Evolutionary conservation across 2,797 vertebrate genomes (phyloP).

Genomic region (Dromococcyx pavoninus): DNA sequence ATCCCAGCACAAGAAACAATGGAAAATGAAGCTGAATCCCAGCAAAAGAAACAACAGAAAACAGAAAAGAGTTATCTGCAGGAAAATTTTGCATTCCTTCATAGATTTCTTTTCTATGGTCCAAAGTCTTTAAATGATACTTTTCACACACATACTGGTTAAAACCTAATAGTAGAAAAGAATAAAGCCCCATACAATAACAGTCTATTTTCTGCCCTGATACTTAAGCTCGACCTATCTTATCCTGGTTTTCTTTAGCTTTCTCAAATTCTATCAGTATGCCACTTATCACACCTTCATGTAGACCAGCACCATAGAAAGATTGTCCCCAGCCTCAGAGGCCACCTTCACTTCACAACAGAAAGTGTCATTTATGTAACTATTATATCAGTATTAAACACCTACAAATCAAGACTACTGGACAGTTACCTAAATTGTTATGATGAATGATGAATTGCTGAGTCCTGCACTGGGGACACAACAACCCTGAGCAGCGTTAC

Average conservation of each 20-base stretch:
- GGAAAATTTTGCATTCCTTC: background rate
- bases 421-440: background rate
- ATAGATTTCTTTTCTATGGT: background rate
- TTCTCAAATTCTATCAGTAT: background rate
- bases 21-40: background rate
- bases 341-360: background rate
- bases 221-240: background rate
- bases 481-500: too few species aligned
- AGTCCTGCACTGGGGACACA: too few species aligned
- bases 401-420: background rate
- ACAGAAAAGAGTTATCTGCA: background rate
- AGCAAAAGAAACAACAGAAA: background rate
- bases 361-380: background rate
- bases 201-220: background rate
- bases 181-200: background rate
- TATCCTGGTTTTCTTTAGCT: background rate
- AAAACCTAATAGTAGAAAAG: background rate
- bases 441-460: too few species aligned
- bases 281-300: background rate
- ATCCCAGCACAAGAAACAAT: background rate
- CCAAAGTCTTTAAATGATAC: background rate
- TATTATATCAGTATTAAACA: background rate
- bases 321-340: background rate
- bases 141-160: background rate
- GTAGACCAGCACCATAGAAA: background rate